Evolutionary conservation across 2,797 vertebrate species (phyloP), one percentile per base, ranked within the genome.

Genomic region (Ceyx erithaca): DNA sequence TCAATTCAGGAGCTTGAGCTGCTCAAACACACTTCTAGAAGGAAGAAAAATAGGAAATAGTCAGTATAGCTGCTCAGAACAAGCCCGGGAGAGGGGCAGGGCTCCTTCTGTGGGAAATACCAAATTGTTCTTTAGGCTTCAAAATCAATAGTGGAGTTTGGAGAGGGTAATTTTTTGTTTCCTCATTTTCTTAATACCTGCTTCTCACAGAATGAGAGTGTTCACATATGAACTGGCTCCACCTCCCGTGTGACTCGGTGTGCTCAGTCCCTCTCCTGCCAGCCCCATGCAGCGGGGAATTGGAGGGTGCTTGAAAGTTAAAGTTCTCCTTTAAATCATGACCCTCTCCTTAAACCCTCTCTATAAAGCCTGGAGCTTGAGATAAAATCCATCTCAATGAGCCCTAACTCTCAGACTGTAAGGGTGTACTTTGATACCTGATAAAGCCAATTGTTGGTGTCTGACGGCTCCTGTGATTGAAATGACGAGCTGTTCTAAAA

Each of bases 261-360:
- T 0, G 48, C 71, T 67, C 80, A 7, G 55, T 13, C 30, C 31
- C 12, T 30, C n/a, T n/a, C 31, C 64, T 70, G 54, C 70, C 2
- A 2, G 48, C 2, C 18, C 0, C 0, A 0, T 5, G 28, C 57
- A 71, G 30, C 10, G 0, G 19, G 19, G 4, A 22, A 9, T 0
- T 54, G 85, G 58, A 75, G 62, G 64, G 62, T 14, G 31, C 51
- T 58, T 46, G 37, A 16, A 45, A 64, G 16, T 18, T 83, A 9
- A 82, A 87, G 77, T 31, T 73, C 85, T 54, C 58, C 80, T 88
- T 69, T 43, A 66, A 83, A 64, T 0, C 1, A 8, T 69, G 59
- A 63, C 80, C 26, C 1, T 3, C 71, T 69, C 57, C 61, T 76
- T 59, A 61, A 79, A 51, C 63, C 20, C 54, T 77, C 14, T 25